These are phyloP conservation scores for Saimiri boliviensis DNA, from an alignment of 2,113 vertebrate genomes.

Conservation along the genomic window DNA sequence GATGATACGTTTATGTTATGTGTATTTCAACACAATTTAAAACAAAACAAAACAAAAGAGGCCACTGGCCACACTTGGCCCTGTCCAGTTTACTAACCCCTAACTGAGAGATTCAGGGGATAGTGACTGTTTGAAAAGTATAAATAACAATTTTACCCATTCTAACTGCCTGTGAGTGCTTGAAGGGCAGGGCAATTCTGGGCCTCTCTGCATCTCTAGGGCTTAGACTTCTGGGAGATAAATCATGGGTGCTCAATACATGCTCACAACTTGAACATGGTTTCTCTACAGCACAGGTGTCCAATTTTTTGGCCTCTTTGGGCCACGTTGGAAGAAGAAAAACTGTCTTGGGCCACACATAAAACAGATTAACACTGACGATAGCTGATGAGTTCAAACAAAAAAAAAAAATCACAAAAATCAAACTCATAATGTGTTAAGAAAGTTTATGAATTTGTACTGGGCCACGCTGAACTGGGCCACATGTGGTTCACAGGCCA, in stretches of 20 bases:
- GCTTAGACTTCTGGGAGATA: background rate
- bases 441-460: too few species aligned
- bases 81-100: background rate
- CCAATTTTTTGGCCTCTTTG: too few species aligned
- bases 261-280: background rate
- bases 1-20: background rate
- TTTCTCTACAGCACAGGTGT: background rate
- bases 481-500: too few species aligned
- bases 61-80: background rate
- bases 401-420: too few species aligned
- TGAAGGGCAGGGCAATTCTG: background rate
- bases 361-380: too few species aligned
- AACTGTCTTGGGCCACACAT: too few species aligned
- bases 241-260: rapidly evolving
- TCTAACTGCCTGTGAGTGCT: background rate
- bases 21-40: background rate
- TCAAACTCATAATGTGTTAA: too few species aligned
- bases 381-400: too few species aligned
- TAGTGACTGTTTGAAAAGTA: background rate
- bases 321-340: too few species aligned
- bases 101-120: background rate
- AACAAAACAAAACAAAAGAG: background rate
- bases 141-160: background rate
- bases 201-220: background rate
- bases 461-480: too few species aligned